Conservation (phyloP, 2,113 vertebrate species). For the Lethenteron camtschaticum region DNA sequence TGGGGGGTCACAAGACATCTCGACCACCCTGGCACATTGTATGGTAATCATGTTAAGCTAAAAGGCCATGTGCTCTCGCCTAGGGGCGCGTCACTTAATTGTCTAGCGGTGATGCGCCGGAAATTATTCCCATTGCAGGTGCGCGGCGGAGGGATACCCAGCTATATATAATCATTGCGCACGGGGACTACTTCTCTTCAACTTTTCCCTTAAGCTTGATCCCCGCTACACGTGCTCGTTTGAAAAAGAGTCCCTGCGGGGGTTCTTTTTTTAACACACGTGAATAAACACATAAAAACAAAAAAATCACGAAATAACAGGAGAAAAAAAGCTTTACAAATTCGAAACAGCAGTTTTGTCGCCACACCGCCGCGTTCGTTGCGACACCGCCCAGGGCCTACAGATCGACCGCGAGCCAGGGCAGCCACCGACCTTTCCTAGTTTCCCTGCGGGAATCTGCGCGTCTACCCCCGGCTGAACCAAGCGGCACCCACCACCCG, state of each 20-base stretch:
- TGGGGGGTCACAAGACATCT: no score
- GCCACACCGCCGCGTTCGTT: neutral
- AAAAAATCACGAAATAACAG: neutral
- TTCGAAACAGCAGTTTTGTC: slow-evolving; percentile 2
- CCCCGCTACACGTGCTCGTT: neutral
- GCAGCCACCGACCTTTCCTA: neutral
- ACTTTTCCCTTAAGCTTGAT: neutral
- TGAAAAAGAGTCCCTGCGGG: neutral
- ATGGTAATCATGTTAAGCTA: no score
- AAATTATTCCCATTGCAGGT: neutral
- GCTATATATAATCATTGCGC: neutral
- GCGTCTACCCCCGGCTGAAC: neutral
- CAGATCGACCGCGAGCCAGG: neutral
- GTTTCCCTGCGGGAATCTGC: neutral
- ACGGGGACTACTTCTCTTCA: slow-evolving; percentile 2
- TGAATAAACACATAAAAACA: neutral
- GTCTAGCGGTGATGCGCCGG: neutral
- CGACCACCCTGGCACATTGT: no score
- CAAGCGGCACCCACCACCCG: neutral
- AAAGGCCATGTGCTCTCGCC: no score
- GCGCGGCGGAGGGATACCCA: slow-evolving; percentile 1
- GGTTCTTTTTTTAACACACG: neutral
- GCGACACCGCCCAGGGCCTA: neutral
- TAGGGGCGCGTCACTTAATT: no score
- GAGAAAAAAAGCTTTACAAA: neutral